phyloP scores from a whole-genome alignment of 2,888 invertebrate species.

The Eupithecia subumbrata region DNA sequence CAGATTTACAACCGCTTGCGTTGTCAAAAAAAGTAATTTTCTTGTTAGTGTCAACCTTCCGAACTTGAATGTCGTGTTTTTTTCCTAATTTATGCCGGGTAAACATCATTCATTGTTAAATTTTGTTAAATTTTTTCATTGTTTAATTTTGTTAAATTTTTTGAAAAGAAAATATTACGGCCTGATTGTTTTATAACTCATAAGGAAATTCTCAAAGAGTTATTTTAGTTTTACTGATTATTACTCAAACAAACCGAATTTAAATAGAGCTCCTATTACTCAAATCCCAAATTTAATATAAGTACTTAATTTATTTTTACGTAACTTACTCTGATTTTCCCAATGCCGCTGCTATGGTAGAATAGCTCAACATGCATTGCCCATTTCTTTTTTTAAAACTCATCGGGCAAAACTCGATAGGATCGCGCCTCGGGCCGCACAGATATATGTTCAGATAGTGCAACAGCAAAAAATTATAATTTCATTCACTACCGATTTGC shows the following conservation, averaged over 20 bases:
- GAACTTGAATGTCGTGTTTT: slow-evolving; percentile 13
- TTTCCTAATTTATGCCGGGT: slow-evolving; percentile 4
- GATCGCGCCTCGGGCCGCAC: slow-evolving; percentile 26
- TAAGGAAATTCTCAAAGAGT: background rate
- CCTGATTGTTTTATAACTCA: background rate
- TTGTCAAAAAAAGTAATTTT: slow-evolving; percentile 25
- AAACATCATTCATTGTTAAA: background rate
- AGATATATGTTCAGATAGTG: slow-evolving; percentile 45
- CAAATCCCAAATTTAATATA: background rate
- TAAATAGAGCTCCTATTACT: background rate
- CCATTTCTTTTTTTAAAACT: slow-evolving; percentile 13
- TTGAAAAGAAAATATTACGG: background rate
- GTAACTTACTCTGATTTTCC: background rate
- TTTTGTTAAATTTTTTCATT: background rate
- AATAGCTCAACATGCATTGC: slow-evolving; percentile 9
- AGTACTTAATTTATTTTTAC: too few species aligned
- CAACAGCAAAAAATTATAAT: slow-evolving; percentile 58
- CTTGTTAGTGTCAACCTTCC: slow-evolving; percentile 25
- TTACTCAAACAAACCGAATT: background rate
- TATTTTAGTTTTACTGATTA: background rate
- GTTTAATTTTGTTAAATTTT: background rate
- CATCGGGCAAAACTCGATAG: slow-evolving; percentile 22
- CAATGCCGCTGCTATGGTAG: background rate
- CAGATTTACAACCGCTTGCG: slow-evolving; percentile 27
- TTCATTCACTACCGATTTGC: slow-evolving; percentile 58